phyloP scores from a whole-genome alignment of 2,113 vertebrate genomes.

The Hippotragus niger region DNA sequence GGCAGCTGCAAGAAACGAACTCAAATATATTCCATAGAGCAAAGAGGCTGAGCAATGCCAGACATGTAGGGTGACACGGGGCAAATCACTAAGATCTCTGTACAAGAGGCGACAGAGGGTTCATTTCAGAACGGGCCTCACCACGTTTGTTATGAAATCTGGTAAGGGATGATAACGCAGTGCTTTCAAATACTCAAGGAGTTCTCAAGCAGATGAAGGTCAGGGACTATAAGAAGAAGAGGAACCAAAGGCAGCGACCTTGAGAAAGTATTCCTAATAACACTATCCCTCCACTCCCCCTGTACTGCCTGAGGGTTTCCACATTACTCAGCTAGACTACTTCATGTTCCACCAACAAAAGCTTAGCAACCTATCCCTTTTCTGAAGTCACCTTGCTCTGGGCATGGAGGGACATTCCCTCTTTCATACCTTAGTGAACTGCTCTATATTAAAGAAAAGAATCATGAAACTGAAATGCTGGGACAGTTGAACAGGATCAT shows the following conservation, averaged over 20 bases:
- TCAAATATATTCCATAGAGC: constrained; percentile 34
- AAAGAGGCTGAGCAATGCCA: not conserved
- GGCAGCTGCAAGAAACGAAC: constrained; percentile 64
- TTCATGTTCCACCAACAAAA: not conserved
- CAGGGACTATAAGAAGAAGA: not conserved
- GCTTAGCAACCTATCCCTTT: not conserved
- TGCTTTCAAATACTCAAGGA: not conserved
- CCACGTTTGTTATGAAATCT: not conserved
- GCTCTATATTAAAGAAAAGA: not conserved
- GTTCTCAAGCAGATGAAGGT: not conserved
- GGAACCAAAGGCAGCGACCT: not conserved
- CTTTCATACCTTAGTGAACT: not conserved
- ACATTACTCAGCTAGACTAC: not conserved
- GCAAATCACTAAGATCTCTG: not conserved
- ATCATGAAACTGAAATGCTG: not conserved
- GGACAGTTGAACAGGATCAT: not conserved
- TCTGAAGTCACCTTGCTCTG: not conserved
- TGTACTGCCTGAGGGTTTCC: not conserved
- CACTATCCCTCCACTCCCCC: not conserved
- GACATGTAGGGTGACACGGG: not conserved
- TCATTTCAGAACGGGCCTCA: not conserved
- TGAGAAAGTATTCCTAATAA: not conserved
- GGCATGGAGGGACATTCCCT: not conserved
- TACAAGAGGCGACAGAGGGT: not conserved
- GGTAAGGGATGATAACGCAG: not conserved